Base-by-base conservation (phyloP, 1,140 invertebrate genomes). In the Eufriesea mexicana region DNA sequence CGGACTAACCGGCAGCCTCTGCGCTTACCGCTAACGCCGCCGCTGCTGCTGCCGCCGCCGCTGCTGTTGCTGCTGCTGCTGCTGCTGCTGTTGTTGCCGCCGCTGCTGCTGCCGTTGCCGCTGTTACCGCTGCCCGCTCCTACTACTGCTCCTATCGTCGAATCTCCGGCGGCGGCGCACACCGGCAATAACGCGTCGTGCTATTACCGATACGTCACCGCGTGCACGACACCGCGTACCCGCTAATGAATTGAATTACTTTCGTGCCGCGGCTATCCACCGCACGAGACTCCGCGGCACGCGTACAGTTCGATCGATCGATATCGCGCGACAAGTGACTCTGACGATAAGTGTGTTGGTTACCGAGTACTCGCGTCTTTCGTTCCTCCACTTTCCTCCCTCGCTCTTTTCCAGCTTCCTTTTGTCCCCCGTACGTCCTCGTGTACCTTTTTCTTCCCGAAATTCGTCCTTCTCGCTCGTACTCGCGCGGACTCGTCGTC, bases 271-370 rank as follows among this genome's bases (percentile, higher is more conserved):
- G 79, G 51, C 84, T 57, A 25, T 28, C 55, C 51, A 83, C 70
- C 70, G 61, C 57, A 61, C 81, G 84, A 79, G 55, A 70, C 64
- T 62, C 49, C 59, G 68, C 55, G 85, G 79, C 86, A 83, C 85
- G 85, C 85, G 85, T 74, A 57, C 86, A n/a, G 47, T 45, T 59
- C 55, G 85, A 87, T 87, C 86, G 86, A 87, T 87, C 86, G 86
- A 87, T 81, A 84, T 84, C 86, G 67, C 49, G 76, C 47, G 76
- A 74, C 66, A 78, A 87, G 85, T 86, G 82, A 86, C 68, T 87
- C 76, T 12, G 25, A 35, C 61, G 61, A 62, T 62, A 62, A 59
- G 81, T 83, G 81, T 83, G 74, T 51, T 64, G 80, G 59, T 81
- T 88, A 88, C 70, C 59, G 75, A 57, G 68, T 66, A 79, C 72